Percentiles rank a stretch among this genome's conserved stretches.
phyloP scores from a whole-genome alignment of 1,140 invertebrate species.

The Lineus longissimus region DNA sequence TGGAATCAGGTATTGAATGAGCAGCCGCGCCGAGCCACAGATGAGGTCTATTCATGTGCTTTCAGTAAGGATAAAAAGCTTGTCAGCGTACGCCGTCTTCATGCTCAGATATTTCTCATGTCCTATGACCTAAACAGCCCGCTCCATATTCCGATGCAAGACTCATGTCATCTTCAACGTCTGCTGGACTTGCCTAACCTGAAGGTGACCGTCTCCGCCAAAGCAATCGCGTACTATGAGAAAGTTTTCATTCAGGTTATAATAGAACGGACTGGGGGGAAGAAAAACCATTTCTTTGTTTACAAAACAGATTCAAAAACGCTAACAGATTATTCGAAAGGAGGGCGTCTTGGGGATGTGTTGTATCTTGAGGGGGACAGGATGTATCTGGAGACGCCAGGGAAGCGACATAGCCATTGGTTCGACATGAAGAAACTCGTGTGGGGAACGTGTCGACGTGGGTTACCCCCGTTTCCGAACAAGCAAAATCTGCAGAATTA shows the following conservation, averaged over 20 bases:
- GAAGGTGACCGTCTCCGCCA: conserved; percentile 20
- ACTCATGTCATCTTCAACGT: conserved; percentile 11
- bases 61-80: conserved; percentile 19
- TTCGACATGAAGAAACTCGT: conserved; percentile 22
- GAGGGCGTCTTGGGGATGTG: conserved; percentile 19
- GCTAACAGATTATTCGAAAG: conserved; percentile 22
- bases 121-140: conserved; percentile 25
- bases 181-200: conserved; percentile 22
- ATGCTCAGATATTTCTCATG: conserved; percentile 22
- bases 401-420: conserved; percentile 22
- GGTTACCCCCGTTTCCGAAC: conserved; percentile 21
- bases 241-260: conserved; percentile 22
- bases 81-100: conserved; percentile 22
- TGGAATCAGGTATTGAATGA: conserved; percentile 24
- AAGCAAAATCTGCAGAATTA: conserved; percentile 23
- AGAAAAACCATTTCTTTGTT: conserved; percentile 20
- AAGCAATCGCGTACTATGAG: conserved; percentile 24
- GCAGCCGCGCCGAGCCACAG: conserved; percentile 21
- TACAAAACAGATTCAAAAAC: conserved; percentile 15
- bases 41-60: conserved; percentile 22
- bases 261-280: conserved; percentile 12
- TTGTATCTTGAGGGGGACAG: conserved; percentile 26
- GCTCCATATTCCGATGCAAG: background rate
- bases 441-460: conserved; percentile 17
- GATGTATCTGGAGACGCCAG: conserved; percentile 25